Percentiles rank a stretch among this genome's conserved stretches.
Conservation (phyloP, 2,113 vertebrate species). For the Clupea harengus region DNA sequence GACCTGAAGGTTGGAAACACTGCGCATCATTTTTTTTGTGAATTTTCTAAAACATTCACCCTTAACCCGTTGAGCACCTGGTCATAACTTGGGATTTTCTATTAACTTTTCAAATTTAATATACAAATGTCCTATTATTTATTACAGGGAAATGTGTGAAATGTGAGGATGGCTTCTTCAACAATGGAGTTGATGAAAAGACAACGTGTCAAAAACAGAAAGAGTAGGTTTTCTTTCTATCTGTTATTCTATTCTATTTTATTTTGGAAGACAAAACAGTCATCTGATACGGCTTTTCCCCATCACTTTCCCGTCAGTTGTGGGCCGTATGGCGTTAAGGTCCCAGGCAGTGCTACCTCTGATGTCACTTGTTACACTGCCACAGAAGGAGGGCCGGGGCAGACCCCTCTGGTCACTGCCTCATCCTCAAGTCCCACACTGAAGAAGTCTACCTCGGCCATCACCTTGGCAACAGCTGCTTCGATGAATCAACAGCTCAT, state of each 20-base stretch:
- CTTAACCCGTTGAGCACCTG: no score
- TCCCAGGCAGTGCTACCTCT: neutral
- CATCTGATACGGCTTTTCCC: neutral
- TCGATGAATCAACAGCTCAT: neutral
- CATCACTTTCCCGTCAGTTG: conserved; percentile 20
- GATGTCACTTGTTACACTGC: conserved; percentile 25
- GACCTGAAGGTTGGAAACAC: neutral
- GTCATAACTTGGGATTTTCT: no score
- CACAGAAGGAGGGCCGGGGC: no score
- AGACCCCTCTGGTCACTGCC: no score
- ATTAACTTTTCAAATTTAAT: neutral
- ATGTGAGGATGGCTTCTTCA: conserved; percentile 1
- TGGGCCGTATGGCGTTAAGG: neutral
- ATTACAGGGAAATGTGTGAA: conserved; percentile 13
- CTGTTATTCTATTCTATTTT: neutral
- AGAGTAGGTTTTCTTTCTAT: conserved; percentile 31
- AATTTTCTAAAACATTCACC: no score
- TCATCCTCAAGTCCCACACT: neutral
- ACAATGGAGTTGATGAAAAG: neutral
- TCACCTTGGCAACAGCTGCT: neutral
- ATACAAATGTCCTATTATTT: neutral
- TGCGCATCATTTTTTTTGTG: neutral
- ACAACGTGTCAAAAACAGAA: conserved; percentile 19
- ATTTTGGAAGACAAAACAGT: neutral
- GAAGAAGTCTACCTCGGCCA: neutral